Conservation (phyloP, 2,888 invertebrate genomes). For the Hoplodrina blanda region DNA sequence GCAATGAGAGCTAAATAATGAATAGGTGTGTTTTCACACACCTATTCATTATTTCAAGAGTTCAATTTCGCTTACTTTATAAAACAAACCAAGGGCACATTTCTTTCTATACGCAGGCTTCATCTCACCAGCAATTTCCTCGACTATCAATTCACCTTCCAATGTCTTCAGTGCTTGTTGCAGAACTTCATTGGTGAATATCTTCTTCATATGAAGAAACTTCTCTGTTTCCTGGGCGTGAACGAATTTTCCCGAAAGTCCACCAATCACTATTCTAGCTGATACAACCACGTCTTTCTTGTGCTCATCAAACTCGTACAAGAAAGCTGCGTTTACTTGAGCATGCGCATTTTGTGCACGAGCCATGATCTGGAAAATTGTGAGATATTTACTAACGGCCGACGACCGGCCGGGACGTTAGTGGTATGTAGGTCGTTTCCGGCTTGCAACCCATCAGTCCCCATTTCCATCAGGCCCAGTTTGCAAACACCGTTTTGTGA, state of each 20-base stretch:
- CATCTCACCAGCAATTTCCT: slow-evolving; percentile 89
- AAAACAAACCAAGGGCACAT: slow-evolving; percentile 91
- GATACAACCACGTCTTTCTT: slow-evolving; percentile 73
- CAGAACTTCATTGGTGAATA: slow-evolving; percentile 86
- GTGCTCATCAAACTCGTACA: slow-evolving; percentile 88
- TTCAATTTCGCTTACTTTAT: slow-evolving; percentile 88
- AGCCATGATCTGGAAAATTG: slow-evolving; percentile 92
- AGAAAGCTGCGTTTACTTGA: slow-evolving; percentile 94
- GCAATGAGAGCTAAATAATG: too few relatives aligned
- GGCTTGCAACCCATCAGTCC: too few relatives aligned
- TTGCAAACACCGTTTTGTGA: too few relatives aligned
- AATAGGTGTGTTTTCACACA: too few relatives aligned
- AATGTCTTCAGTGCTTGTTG: slow-evolving; percentile 89
- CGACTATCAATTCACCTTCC: slow-evolving; percentile 85
- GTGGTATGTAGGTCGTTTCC: too few relatives aligned
- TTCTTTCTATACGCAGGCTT: slow-evolving; percentile 91
- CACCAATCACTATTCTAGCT: slow-evolving; percentile 92
- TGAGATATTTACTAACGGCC: too few relatives aligned
- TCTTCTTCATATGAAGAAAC: slow-evolving; percentile 75
- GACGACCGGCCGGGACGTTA: too few relatives aligned
- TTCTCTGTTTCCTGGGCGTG: slow-evolving; percentile 92
- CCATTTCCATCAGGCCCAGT: too few relatives aligned
- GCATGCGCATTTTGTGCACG: slow-evolving; percentile 94
- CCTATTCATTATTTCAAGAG: too few relatives aligned
- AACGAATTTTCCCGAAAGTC: slow-evolving; percentile 86